Evolutionary conservation across 2,113 vertebrate species (phyloP).

Genomic region (Scortum barcoo): DNA sequence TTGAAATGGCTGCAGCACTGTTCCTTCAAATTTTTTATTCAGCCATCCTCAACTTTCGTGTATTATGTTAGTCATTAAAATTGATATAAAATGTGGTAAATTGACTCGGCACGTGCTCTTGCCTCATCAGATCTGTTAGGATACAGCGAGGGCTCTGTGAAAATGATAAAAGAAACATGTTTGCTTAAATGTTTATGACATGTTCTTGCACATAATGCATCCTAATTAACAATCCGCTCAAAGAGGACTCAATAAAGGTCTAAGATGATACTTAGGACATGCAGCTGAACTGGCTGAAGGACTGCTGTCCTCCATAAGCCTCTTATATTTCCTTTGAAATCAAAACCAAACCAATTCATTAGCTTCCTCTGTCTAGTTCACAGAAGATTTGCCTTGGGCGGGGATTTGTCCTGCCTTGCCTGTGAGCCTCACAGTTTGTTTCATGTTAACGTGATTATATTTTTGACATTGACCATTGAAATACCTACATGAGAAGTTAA

Average conservation of each 20-base stretch:
- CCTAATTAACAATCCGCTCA: slow-evolving; percentile 5
- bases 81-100: slow-evolving; percentile 9
- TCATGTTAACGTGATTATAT: slow-evolving; percentile 45
- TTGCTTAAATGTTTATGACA: background rate
- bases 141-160: background rate
- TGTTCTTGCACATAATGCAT: background rate
- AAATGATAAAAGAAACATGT: background rate
- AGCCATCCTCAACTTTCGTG: slow-evolving; percentile 40
- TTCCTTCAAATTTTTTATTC: slow-evolving; percentile 38
- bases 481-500: slow-evolving; percentile 5
- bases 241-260: slow-evolving; percentile 46
- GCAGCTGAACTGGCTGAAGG: slow-evolving; percentile 57
- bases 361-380: slow-evolving; percentile 56
- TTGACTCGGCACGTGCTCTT: background rate
- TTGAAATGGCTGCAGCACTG: slow-evolving; percentile 54
- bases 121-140: background rate
- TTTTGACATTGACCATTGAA: slow-evolving; percentile 35
- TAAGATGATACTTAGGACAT: slow-evolving; percentile 21
- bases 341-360: slow-evolving; percentile 58
- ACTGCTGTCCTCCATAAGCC: slow-evolving; percentile 60
- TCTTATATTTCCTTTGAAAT: slow-evolving; percentile 66
- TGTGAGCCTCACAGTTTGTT: slow-evolving; percentile 33
- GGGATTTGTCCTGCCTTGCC: slow-evolving; percentile 12
- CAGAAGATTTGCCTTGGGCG: slow-evolving; percentile 52
- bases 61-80: background rate